Evolutionary conservation across 2,888 invertebrate genomes (phyloP), one percentile per base, ranked within the genome.

Genomic region (Acronicta psi): DNA sequence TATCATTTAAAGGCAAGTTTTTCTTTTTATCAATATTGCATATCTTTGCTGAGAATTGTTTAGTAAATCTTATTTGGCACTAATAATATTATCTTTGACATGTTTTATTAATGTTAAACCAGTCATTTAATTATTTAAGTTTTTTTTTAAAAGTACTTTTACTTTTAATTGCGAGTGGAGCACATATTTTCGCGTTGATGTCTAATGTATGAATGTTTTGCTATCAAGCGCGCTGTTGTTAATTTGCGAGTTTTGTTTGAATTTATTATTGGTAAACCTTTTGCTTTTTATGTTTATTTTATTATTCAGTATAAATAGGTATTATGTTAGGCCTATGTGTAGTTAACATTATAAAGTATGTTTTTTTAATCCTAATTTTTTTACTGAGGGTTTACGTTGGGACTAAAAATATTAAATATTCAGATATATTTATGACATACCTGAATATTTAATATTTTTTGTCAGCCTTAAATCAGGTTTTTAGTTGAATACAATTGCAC

Each of bases 101-200:
- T 25, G 3, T 25, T 10, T 25, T 25, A 43, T 25, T 5, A 41
- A n/a, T 41, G 7, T 18, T 20, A 6, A 20, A 20, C 2, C n/a
- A 20, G 11, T n/a, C 6, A 41, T 20, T 8, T 7, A 20, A 20
- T 20, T 11, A 18, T 18, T 40, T 17, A 11, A 17, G 10, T 38
- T 38, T 10, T 17, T 14, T 18, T 20, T 11, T 1, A 17, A 40
- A 23, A 9, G 11, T 36, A 42, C 31, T 51, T 53, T 53, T 53
- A 54, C 41, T 46, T 50, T 47, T 23, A 40, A 53, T 54, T 25
- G 16, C 1, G 0, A 18, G 10, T 13, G 0, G 4, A 18, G 10
- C 9, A 6, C 42, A 17, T 34, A n/a, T 14, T 60, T 25, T 14
- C 78, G 77, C 90, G 90, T 90, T 90, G 88, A 90, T 83, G 84